Percentiles rank a stretch among this genome's conserved stretches.
phyloP scores from a whole-genome alignment of 2,113 vertebrate species.

The Spea bombifrons region DNA sequence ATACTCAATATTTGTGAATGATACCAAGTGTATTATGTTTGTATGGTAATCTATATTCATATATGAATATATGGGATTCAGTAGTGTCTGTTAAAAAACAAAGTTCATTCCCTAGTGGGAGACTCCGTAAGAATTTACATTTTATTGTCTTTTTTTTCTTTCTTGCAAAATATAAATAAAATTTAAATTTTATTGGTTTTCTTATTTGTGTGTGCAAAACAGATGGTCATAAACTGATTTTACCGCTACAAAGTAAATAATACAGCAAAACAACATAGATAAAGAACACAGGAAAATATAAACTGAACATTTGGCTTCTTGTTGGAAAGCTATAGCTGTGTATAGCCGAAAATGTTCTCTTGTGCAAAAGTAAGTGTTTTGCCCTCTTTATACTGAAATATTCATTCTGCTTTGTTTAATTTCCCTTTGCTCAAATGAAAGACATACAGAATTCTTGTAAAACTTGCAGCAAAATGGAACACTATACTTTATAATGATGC shows the following conservation, averaged over 20 bases:
- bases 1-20: no score
- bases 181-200: constrained; percentile 24
- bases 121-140: constrained; percentile 5
- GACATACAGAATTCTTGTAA: constrained; percentile 8
- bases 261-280: background rate
- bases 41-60: no score
- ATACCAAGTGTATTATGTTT: no score
- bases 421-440: constrained; percentile 12
- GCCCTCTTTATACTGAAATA: constrained; percentile 9
- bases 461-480: constrained; percentile 3
- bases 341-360: background rate
- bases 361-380: constrained; percentile 5
- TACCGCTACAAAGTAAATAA: constrained; percentile 32
- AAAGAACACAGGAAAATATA: background rate
- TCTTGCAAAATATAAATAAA: constrained; percentile 11
- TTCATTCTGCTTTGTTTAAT: constrained; percentile 12
- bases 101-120: background rate
- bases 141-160: constrained; percentile 9
- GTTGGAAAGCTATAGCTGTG: background rate
- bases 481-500: constrained; percentile 15
- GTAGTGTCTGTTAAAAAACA: no score
- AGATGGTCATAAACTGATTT: constrained; percentile 27
- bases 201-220: constrained; percentile 10
- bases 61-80: no score
- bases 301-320: background rate